phyloP scores from a whole-genome alignment of 2,113 vertebrate genomes.

The Podarcis muralis region DNA sequence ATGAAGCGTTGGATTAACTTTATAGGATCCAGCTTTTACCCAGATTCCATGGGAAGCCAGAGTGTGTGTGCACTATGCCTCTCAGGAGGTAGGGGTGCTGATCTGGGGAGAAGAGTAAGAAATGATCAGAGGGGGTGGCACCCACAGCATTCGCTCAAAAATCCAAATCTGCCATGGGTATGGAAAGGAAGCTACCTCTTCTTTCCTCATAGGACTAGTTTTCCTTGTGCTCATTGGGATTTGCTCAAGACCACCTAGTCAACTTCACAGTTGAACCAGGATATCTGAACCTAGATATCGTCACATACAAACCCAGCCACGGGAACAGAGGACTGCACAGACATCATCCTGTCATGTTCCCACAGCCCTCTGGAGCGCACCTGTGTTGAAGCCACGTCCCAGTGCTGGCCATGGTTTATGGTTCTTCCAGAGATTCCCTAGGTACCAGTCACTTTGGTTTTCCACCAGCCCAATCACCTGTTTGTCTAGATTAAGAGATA shows the following conservation, averaged over 20 bases:
- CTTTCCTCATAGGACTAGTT: not conserved
- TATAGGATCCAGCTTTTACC: too few species aligned
- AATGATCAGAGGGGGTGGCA: too few species aligned
- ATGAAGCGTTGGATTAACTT: too few species aligned
- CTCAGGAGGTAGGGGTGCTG: too few species aligned
- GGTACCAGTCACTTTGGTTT: conserved; percentile 97
- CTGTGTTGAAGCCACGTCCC: conserved; percentile 96
- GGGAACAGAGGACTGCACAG: not conserved
- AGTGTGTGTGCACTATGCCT: too few species aligned
- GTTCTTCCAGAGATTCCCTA: conserved; percentile 95
- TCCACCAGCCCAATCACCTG: conserved; percentile 96
- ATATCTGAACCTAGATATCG: not conserved
- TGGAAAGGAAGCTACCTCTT: too few species aligned
- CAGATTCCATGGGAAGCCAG: too few species aligned
- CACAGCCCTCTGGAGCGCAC: conserved; percentile 65
- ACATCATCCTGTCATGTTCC: not conserved
- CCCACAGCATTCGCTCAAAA: too few species aligned
- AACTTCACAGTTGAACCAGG: not conserved
- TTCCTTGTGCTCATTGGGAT: not conserved
- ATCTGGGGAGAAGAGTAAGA: too few species aligned
- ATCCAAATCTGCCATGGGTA: too few species aligned
- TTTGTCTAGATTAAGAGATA: conserved; percentile 77
- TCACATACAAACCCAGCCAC: not conserved
- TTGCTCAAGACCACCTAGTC: not conserved
- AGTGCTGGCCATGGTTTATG: conserved; percentile 95